These are phyloP conservation scores for Vimba vimba DNA, from an alignment of 2,113 vertebrate genomes.

Conservation along the genomic window DNA sequence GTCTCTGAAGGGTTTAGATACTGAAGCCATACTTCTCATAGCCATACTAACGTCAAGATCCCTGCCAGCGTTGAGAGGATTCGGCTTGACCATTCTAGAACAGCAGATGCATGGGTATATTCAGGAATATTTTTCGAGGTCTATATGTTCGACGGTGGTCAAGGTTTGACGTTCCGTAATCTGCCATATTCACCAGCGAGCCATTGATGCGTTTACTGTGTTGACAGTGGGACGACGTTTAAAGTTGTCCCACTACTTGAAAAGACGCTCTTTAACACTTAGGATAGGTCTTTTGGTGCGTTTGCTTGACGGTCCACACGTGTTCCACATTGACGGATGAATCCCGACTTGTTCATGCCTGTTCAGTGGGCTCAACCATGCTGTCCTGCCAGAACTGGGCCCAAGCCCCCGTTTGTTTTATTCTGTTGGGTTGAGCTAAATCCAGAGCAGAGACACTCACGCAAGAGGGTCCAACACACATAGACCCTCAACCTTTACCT, in stretches of 20 bases:
- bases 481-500: slow-evolving; percentile 52
- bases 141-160: background rate
- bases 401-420: slow-evolving; percentile 74
- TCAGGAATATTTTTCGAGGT: slow-evolving; percentile 51
- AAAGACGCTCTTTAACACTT: background rate
- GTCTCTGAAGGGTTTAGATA: slow-evolving; percentile 21
- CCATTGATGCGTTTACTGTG: slow-evolving; percentile 38
- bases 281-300: slow-evolving; percentile 9
- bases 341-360: slow-evolving; percentile 76
- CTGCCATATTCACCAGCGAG: slow-evolving; percentile 52
- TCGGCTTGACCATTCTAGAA: slow-evolving; percentile 24
- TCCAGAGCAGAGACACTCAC: slow-evolving; percentile 76
- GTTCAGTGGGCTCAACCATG: slow-evolving; percentile 73
- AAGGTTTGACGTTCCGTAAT: slow-evolving; percentile 29
- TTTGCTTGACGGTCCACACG: slow-evolving; percentile 30
- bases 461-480: slow-evolving; percentile 64
- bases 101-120: slow-evolving; percentile 33
- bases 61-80: slow-evolving; percentile 11
- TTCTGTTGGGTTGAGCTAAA: slow-evolving; percentile 77
- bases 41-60: slow-evolving; percentile 45
- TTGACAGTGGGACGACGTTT: slow-evolving; percentile 26
- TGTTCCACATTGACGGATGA: slow-evolving; percentile 70
- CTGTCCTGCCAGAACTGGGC: slow-evolving; percentile 74
- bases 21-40: slow-evolving; percentile 54
- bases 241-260: slow-evolving; percentile 33